Evolutionary conservation across 1,140 invertebrate species (phyloP), one percentile per base, ranked within the genome.

Genomic region (Ridgeia piscesae): DNA sequence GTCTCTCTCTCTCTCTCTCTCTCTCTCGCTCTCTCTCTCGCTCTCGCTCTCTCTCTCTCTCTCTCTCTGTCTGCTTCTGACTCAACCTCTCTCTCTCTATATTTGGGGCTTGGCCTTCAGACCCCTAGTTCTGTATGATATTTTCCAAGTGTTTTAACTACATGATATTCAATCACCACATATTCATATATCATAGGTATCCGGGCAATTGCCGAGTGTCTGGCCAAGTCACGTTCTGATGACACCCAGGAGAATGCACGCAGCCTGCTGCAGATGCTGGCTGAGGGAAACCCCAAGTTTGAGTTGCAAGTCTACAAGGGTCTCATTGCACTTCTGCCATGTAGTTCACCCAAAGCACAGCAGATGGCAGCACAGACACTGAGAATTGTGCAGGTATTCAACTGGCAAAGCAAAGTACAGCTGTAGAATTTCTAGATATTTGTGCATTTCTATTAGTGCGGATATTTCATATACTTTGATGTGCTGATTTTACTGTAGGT

Each of bases 271-370:
- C 93, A 96, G 77, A 94, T 95, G 93, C 93, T 96, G 92, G 95
- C 95, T n/a, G 94, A 96, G 93, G 96, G 95, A 42, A 96, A 96
- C 92, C 95, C 95, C n/a, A 95, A 95, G 92, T 96, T 95, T 94
- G 93, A 96, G 92, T 93, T 93, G 33, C 96, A 96, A 92, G 95
- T 96, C 33, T 96, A 96, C 93, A 96, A 96, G 93, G 96, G 95
- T 11, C 94, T 96, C 1, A 96, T 96, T 94, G 96, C 95, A 27
- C 93, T 96, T 17, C 93, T 96, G 33, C 95, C 95, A 11, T 96
- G 95, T 93, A 96, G 93, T 92, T 96, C 96, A 92, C 96, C 96
- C 9, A 96, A 96, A 94, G 96, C 96, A 4, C 96, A 96, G 93
- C 96, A 96, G 94, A 95, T 96, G 94, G 95, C 96, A 92, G 95